phyloP scores from a whole-genome alignment of 1,140 invertebrate species.

The Ectropis grisescens region DNA sequence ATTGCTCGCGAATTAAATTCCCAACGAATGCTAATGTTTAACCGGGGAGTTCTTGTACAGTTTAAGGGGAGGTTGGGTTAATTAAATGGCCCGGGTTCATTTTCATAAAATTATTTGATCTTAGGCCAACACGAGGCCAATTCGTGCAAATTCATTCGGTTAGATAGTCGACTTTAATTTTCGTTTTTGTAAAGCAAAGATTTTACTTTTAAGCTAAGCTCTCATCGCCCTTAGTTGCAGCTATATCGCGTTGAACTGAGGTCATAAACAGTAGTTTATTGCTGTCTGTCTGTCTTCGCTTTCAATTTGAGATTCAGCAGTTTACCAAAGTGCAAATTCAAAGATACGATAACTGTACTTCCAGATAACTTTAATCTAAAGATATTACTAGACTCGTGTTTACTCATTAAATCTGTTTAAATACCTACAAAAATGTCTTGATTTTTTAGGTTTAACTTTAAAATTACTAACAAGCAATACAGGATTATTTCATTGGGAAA shows the following conservation, averaged over 20 bases:
- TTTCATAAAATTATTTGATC: constrained; percentile 65
- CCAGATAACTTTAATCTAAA: no score
- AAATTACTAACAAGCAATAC: no score
- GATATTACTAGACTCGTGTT: no score
- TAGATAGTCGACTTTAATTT: constrained; percentile 38
- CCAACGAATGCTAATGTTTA: constrained; percentile 62
- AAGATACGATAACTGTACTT: no score
- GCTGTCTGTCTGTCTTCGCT: constrained; percentile 34
- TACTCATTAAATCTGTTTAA: no score
- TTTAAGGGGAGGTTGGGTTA: constrained; percentile 57
- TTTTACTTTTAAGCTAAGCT: constrained; percentile 9
- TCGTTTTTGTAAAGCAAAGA: constrained; percentile 31
- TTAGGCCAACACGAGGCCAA: constrained; percentile 37
- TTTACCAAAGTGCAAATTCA: constrained; percentile 33
- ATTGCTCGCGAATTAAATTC: constrained; percentile 55
- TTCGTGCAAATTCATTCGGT: constrained; percentile 39
- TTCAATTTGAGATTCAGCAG: constrained; percentile 25
- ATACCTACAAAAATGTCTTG: no score
- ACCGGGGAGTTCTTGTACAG: constrained; percentile 61
- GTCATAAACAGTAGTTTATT: constrained; percentile 49
- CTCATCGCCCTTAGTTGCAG: constrained; percentile 10
- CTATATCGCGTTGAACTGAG: constrained; percentile 26
- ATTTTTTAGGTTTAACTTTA: no score
- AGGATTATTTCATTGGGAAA: no score
- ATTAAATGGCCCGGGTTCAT: constrained; percentile 63